Percentiles rank a stretch among this genome's conserved stretches.
phyloP scores from a whole-genome alignment of 2,888 invertebrate genomes.

The Osmoderma eremita region DNA sequence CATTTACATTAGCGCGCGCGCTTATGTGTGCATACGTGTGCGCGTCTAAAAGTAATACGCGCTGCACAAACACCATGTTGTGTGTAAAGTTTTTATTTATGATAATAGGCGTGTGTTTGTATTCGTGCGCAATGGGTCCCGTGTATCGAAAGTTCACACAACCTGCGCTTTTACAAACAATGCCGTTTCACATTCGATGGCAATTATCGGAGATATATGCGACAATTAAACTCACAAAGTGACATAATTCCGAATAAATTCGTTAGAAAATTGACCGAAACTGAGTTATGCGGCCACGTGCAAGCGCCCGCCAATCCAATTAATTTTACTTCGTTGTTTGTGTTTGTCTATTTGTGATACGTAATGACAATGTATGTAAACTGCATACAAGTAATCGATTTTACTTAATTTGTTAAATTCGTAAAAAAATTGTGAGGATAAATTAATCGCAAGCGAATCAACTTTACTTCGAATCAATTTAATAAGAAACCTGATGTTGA shows the following conservation, averaged over 20 bases:
- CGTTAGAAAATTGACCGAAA: slow-evolving; percentile 33
- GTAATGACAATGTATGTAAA: slow-evolving; percentile 8
- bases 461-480: too few relatives aligned
- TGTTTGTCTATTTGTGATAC: slow-evolving; percentile 11
- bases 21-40: slow-evolving; percentile 10
- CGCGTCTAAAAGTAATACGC: slow-evolving; percentile 26
- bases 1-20: not conserved
- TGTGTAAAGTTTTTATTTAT: slow-evolving; percentile 38
- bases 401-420: too few relatives aligned
- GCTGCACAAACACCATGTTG: slow-evolving; percentile 22
- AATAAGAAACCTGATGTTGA: too few relatives aligned
- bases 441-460: too few relatives aligned
- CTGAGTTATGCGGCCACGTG: slow-evolving; percentile 21
- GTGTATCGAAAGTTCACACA: slow-evolving; percentile 15
- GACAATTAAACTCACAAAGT: slow-evolving; percentile 40
- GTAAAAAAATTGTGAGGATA: too few relatives aligned
- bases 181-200: slow-evolving; percentile 38
- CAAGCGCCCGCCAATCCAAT: slow-evolving; percentile 17
- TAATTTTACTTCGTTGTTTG: slow-evolving; percentile 22
- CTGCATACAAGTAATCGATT: slow-evolving; percentile 2
- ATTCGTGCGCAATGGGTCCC: slow-evolving; percentile 17
- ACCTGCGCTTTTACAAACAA: slow-evolving; percentile 25
- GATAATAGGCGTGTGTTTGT: slow-evolving; percentile 35
- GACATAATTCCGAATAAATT: slow-evolving; percentile 41
- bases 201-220: slow-evolving; percentile 41